A percentile compares a stretch with the other conserved stretches of the same genome.
These are phyloP conservation scores for Nysson spinosus DNA, from an alignment of 2,888 invertebrate genomes.

Conservation along the genomic window DNA sequence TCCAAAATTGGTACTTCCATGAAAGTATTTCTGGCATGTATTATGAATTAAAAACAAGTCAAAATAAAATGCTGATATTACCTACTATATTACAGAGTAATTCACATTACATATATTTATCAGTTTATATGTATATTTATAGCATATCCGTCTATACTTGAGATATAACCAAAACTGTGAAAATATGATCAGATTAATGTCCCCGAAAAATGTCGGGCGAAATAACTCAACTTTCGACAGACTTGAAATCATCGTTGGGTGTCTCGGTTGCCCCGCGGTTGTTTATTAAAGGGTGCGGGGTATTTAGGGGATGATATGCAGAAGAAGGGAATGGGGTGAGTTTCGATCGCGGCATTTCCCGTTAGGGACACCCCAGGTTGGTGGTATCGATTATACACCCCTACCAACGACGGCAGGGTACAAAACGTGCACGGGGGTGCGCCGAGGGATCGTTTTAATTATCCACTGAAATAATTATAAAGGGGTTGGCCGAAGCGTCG, in stretches of 20 bases:
- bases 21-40: no score
- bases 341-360: slow-evolving; percentile 62
- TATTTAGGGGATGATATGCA: slow-evolving; percentile 51
- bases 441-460: slow-evolving; percentile 66
- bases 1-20: neutral
- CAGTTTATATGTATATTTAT: no score
- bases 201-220: neutral
- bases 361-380: slow-evolving; percentile 68
- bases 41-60: no score
- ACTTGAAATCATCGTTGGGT: slow-evolving; percentile 30
- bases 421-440: slow-evolving; percentile 50
- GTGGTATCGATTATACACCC: slow-evolving; percentile 73
- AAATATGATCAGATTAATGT: no score
- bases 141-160: no score
- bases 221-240: slow-evolving; percentile 3
- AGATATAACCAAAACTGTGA: no score
- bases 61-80: no score
- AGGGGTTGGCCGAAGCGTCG: slow-evolving; percentile 29
- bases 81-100: no score
- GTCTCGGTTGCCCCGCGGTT: slow-evolving; percentile 41
- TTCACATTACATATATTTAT: no score
- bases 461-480: slow-evolving; percentile 66
- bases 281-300: slow-evolving; percentile 47
- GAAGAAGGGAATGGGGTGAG: slow-evolving; percentile 37
- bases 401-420: slow-evolving; percentile 28